Conservation (phyloP, 1,140 invertebrate genomes). For the Drosophila mayri region DNA sequence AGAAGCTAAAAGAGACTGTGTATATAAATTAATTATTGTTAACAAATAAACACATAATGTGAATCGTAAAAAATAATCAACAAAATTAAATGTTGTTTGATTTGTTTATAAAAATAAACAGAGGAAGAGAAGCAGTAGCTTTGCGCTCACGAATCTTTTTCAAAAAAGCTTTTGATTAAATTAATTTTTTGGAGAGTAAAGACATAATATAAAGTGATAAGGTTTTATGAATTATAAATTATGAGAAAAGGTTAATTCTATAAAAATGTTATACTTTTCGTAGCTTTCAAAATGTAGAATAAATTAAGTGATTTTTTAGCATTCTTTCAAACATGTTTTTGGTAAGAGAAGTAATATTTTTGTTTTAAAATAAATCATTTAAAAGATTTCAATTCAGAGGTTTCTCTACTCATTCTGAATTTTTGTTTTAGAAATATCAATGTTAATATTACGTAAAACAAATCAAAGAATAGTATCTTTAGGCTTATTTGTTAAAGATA, state of each 20-base stretch:
- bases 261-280: no score
- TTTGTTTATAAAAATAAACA: background rate
- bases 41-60: background rate
- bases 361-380: background rate
- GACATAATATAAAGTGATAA: background rate
- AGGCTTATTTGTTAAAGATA: background rate
- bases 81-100: background rate
- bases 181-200: background rate
- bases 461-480: background rate
- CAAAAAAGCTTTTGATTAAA: background rate
- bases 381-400: background rate
- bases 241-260: no score
- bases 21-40: background rate
- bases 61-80: background rate
- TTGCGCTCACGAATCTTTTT: background rate
- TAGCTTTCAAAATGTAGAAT: no score
- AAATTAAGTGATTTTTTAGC: no score
- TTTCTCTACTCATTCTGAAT: background rate
- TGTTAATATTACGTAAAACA: background rate
- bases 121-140: background rate
- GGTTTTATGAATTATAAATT: no score
- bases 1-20: conserved; percentile 5
- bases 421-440: background rate
- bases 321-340: no score
- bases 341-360: no score